Evolutionary conservation across 2,888 invertebrate species (phyloP).

Genomic region (Chelonus formosanus): DNA sequence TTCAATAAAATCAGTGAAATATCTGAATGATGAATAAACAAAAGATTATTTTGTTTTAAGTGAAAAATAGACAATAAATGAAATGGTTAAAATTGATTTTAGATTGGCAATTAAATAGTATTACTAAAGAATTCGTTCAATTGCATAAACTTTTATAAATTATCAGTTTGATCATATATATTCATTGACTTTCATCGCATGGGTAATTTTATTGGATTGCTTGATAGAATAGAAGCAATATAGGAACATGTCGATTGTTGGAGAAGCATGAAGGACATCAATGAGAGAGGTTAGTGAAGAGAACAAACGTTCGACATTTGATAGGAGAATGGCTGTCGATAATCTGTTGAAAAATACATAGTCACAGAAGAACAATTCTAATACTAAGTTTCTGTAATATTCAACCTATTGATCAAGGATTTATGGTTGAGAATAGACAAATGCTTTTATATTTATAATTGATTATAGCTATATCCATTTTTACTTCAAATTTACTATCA

Average conservation of each 20-base stretch:
- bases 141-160: not conserved
- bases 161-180: not conserved
- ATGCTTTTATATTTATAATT: too few species aligned
- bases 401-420: too few species aligned
- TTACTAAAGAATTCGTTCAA: not conserved
- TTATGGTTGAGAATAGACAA: too few species aligned
- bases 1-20: too few species aligned
- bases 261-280: slow-evolving; percentile 1
- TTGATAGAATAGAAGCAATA: slow-evolving; percentile 12
- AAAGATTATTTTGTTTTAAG: not conserved
- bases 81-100: not conserved
- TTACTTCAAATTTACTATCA: too few species aligned
- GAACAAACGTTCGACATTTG: slow-evolving; percentile 13
- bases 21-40: too few species aligned
- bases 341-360: not conserved
- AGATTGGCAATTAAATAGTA: not conserved
- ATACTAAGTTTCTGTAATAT: too few species aligned
- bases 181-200: slow-evolving; percentile 4
- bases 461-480: too few species aligned
- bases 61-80: not conserved
- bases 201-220: slow-evolving; percentile 9
- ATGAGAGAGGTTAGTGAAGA: slow-evolving; percentile 11
- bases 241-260: not conserved
- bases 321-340: slow-evolving; percentile 12
- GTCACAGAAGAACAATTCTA: too few species aligned